Evolutionary conservation across 2,797 vertebrate genomes (phyloP).

Genomic region (Paedocypris micromegethes): DNA sequence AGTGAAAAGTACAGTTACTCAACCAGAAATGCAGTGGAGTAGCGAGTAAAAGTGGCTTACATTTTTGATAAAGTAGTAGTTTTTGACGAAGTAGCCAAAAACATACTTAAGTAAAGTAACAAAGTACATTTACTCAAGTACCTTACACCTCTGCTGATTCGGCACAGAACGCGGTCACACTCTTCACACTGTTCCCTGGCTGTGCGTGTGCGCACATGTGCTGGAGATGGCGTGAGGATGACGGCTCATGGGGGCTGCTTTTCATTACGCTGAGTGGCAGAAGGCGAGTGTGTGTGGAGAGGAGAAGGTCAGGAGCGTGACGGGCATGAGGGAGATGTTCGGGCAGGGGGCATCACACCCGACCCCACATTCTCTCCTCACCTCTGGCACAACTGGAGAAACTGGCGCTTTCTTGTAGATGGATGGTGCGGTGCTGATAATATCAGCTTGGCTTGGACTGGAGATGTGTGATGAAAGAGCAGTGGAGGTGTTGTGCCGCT

Average conservation of each 20-base stretch:
- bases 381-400: neutral
- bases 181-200: neutral
- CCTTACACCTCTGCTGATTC: too few relatives aligned
- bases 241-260: constrained; percentile 38
- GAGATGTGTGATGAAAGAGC: constrained; percentile 23
- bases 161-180: neutral
- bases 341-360: constrained; percentile 1
- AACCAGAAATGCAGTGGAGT: too few relatives aligned
- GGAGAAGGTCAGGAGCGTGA: constrained; percentile 29
- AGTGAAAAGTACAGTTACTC: too few relatives aligned
- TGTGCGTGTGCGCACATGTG: constrained; percentile 23
- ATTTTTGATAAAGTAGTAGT: too few relatives aligned
- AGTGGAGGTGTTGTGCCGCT: too few relatives aligned
- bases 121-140: too few relatives aligned
- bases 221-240: constrained; percentile 20
- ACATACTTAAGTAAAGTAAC: too few relatives aligned
- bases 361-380: constrained; percentile 9
- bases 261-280: constrained; percentile 49
- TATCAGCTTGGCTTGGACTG: constrained; percentile 13
- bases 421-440: constrained; percentile 5
- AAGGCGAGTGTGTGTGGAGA: constrained; percentile 29
- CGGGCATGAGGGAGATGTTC: constrained; percentile 27
- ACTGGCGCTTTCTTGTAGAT: constrained; percentile 27
- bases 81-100: too few relatives aligned
- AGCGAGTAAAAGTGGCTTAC: too few relatives aligned